Base-by-base conservation (phyloP, 2,888 invertebrate genomes). In the Parnassius orleans region DNA sequence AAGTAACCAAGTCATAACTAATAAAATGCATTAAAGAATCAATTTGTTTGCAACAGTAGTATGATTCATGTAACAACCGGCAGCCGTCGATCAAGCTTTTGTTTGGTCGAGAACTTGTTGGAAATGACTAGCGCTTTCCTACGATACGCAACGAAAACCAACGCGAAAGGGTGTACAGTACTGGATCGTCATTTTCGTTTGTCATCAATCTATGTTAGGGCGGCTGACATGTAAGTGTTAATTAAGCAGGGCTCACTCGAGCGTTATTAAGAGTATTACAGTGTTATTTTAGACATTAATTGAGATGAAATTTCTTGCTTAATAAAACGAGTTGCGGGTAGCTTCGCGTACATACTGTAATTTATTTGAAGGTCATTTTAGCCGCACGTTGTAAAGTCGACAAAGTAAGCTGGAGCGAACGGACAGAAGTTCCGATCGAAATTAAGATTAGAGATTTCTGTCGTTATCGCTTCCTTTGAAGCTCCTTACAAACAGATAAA, bases 221-320 rank as follows among this genome's bases (percentile, higher is more conserved):
- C 76, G 78, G 80, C 86, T 89, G 90, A 90, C 90, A 90, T 88
- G 90, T 86, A 90, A 90, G 90, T 91, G 90, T 90, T 91, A 91
- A 91, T 91, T 90, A 90, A 90, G 88, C 87, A 88, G 84, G 81
- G 89, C 90, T 84, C 87, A 89, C 90, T 89, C 89, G 83, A 84
- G 84, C 85, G 86, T 90, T 90, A 90, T 90, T 90, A 90, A 90
- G 91, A 90, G 89, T 90, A 84, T 90, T 86, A 89, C 87, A 85
- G 76, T 90, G 90, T 90, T 89, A 90, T 90, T 91, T 88, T 85
- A 87, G 90, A 90, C 90, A 89, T 90, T 90, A 90, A 90, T 91
- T 89, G 91, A 86, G 90, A 89, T 86, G 87, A 89, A 90, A 90
- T 88, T 90, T 90, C 88, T 86, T 83, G 86, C 83, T 87, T 86